These are phyloP conservation scores for Oreochromis spilurus DNA, from an alignment of 2,113 vertebrate species.

Conservation along the genomic window DNA sequence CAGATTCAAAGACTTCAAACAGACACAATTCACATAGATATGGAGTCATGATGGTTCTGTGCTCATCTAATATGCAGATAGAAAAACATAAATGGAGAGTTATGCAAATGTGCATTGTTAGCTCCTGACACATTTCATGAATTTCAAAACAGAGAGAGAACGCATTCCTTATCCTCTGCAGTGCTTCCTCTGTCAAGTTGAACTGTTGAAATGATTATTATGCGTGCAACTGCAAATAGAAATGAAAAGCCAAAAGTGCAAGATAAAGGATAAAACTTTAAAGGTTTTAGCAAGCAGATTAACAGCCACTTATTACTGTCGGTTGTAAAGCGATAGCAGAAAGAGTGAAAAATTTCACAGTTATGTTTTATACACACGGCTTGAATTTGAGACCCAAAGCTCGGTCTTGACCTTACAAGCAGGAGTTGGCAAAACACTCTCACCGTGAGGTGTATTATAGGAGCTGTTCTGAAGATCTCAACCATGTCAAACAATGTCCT, in stretches of 20 bases:
- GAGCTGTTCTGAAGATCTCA: not conserved
- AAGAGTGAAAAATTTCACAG: not conserved
- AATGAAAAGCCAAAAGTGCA: not conserved
- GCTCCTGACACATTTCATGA: slow-evolving; percentile 19
- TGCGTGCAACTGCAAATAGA: not conserved
- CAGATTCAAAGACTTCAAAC: not conserved
- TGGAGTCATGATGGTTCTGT: not conserved
- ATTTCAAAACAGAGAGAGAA: slow-evolving; percentile 1
- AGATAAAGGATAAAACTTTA: not conserved
- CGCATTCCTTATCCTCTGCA: not conserved
- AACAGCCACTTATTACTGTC: not conserved
- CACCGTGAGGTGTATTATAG: not conserved
- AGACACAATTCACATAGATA: not conserved
- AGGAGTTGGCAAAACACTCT: not conserved
- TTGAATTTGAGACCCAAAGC: not conserved
- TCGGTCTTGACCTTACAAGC: not conserved
- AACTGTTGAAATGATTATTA: not conserved
- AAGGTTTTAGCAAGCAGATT: not conserved
- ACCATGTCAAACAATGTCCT: not conserved
- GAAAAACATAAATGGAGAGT: slow-evolving; percentile 3
- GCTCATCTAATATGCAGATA: slow-evolving; percentile 1
- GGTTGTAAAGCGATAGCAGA: not conserved
- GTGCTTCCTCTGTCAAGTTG: not conserved
- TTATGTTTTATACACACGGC: not conserved
- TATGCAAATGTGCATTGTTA: not conserved